Evolutionary conservation across 1,140 invertebrate genomes (phyloP), one percentile per base, ranked within the genome.

Genomic region (Piezodorus guildinii): DNA sequence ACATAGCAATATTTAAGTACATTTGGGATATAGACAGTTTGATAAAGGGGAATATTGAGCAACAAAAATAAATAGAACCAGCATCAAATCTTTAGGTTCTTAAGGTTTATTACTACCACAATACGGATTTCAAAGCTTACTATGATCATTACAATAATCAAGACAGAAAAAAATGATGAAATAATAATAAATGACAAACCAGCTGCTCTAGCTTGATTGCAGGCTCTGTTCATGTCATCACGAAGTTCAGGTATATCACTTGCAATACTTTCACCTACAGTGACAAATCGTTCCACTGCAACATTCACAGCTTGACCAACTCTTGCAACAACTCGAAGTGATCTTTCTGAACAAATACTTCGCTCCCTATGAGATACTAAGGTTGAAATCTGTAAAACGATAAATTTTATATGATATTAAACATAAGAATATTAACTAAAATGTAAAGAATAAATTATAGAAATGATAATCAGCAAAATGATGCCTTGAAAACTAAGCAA

Each of bases 171-270:
- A 17, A n/a, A n/a, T 16, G 15, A 15, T n/a, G n/a, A n/a, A n/a
- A n/a, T n/a, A n/a, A n/a, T n/a, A 10, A 59, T 59, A n/a, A n/a
- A 62, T 52, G 54, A 34, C 21, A 62, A 39, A 96, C 95, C 95
- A 72, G 95, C 94, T 71, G 89, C 83, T 69, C 94, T 79, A 9
- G 96, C 95, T 73, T 98, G 95, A 73, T 93, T 92, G 77, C 96
- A 98, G 9, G 95, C 94, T 51, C 67, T 65, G 60, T 71, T 96
- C 94, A 99, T 98, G 72, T 96, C 94, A 70, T 88, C 84, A 69
- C 93, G 88, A 68, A 98, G 94, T 75, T 98, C 95, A 15, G 88
- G 85, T 79, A 98, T 97, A 80, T 98, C 94, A 77, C 96, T 93
- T 27, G 94, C 95, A 72, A 99, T 98, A 66, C 94, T 92, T 77